phyloP scores from a whole-genome alignment of 1,140 invertebrate genomes.

The Grapholita molesta region DNA sequence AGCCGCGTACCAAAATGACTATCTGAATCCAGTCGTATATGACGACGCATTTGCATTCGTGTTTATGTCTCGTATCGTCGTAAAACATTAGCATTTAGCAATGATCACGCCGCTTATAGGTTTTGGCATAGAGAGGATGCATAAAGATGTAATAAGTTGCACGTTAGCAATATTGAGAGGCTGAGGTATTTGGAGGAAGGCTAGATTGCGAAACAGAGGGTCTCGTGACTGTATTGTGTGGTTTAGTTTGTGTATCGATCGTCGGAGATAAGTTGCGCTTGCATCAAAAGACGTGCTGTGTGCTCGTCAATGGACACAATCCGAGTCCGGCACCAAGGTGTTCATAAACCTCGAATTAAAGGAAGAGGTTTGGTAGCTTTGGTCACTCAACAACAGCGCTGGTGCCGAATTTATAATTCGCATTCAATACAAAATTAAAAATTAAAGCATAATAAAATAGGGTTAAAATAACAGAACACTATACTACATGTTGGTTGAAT shows the following conservation, averaged over 20 bases:
- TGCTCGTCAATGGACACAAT: neutral
- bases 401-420: too few species aligned
- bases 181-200: slow-evolving; percentile 41
- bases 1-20: neutral
- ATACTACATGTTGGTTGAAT: slow-evolving; percentile 18
- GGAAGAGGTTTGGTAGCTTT: too few species aligned
- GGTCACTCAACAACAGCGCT: too few species aligned
- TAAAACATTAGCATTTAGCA: neutral
- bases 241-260: slow-evolving; percentile 23
- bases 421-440: too few species aligned
- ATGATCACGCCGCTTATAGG: neutral
- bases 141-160: slow-evolving; percentile 26
- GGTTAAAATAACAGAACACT: neutral
- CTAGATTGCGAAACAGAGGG: slow-evolving; percentile 45
- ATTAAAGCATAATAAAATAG: too few species aligned
- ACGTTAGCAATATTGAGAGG: slow-evolving; percentile 47
- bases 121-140: neutral
- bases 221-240: slow-evolving; percentile 41
- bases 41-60: neutral
- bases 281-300: neutral
- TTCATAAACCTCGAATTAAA: neutral
- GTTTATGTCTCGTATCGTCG: neutral
- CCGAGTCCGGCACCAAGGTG: neutral
- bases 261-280: slow-evolving; percentile 1
- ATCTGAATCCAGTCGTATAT: neutral